Percentiles rank a stretch among this genome's conserved stretches.
Evolutionary conservation across 2,797 vertebrate genomes (phyloP).

Genomic region (Micromesistius poutassou): DNA sequence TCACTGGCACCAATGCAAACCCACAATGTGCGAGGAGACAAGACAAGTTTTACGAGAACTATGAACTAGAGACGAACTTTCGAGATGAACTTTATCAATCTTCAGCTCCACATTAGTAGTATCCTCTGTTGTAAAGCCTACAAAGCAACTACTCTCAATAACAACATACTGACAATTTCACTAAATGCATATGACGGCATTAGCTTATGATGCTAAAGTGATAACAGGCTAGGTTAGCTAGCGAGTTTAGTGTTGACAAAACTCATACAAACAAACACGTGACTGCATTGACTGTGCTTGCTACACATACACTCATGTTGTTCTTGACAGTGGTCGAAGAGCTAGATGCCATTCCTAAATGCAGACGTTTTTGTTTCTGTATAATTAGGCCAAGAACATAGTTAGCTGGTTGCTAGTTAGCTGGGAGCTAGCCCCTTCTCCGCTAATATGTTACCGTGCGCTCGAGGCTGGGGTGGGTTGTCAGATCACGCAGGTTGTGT

Average conservation of each 20-base stretch:
- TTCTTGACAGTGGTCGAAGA: background rate
- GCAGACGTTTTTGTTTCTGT: background rate
- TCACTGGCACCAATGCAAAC: background rate
- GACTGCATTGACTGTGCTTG: background rate
- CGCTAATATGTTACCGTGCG: slow-evolving; percentile 39
- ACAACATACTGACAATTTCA: background rate
- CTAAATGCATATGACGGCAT: background rate
- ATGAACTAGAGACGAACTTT: background rate
- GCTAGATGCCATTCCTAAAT: no score
- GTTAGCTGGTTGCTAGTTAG: slow-evolving; percentile 27
- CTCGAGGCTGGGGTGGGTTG: slow-evolving; percentile 12
- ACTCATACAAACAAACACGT: background rate
- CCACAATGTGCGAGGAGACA: background rate
- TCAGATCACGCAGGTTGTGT: slow-evolving; percentile 4
- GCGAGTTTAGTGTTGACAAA: background rate
- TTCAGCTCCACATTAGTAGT: background rate
- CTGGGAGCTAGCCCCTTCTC: slow-evolving; percentile 33
- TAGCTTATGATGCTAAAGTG: background rate
- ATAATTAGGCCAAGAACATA: background rate
- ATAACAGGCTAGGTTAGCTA: slow-evolving; percentile 7
- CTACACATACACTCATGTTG: background rate
- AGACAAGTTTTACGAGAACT: background rate
- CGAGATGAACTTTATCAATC: background rate
- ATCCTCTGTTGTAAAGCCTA: background rate
- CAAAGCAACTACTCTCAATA: background rate